Evolutionary conservation across 2,797 vertebrate genomes (phyloP).

Genomic region (Tragopan temminckii): DNA sequence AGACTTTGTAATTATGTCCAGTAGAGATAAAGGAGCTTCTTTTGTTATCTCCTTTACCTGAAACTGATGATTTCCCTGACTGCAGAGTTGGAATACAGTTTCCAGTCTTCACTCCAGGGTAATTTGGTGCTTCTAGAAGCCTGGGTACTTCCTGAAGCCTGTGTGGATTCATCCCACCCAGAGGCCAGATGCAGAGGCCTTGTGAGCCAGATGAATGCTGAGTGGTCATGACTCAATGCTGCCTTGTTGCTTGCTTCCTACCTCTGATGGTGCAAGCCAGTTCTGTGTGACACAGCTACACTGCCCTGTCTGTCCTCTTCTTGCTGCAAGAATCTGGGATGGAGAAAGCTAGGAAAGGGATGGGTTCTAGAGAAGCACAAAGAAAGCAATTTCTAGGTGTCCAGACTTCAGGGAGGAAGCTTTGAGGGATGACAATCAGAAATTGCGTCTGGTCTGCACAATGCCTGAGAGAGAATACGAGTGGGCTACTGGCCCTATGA

Average conservation of each 20-base stretch:
- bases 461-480: neutral
- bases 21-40: neutral
- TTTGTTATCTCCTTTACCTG: neutral
- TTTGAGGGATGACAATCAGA: neutral
- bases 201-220: neutral
- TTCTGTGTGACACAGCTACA: accelerated
- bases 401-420: neutral
- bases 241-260: neutral
- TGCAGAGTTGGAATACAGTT: neutral
- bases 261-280: neutral
- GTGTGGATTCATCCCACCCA: neutral
- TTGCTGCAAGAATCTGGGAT: neutral
- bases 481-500: neutral
- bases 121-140: neutral
- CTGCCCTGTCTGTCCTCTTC: neutral
- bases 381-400: neutral
- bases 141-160: neutral
- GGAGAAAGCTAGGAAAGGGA: neutral
- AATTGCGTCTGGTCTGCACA: neutral
- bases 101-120: neutral
- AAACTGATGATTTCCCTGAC: neutral
- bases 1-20: neutral
- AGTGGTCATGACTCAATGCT: neutral
- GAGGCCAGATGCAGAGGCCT: neutral
- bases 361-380: neutral